Evolutionary conservation across 2,888 invertebrate genomes (phyloP).

Genomic region (Amphipoea oculea): DNA sequence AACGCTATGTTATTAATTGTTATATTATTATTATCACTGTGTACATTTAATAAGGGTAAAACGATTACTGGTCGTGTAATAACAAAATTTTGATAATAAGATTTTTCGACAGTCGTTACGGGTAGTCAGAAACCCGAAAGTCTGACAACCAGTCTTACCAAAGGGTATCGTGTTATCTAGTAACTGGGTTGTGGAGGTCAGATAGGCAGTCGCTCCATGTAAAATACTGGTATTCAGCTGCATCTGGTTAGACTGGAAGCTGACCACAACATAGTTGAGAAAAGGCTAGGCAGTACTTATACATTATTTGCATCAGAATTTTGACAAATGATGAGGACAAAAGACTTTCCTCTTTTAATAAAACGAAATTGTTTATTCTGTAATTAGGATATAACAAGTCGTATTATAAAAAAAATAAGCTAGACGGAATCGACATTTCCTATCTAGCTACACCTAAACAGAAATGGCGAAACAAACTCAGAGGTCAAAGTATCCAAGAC

Average conservation of each 20-base stretch:
- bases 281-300: not conserved
- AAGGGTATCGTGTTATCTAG: not conserved
- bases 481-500: not conserved
- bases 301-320: not conserved
- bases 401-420: not conserved
- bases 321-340: not conserved
- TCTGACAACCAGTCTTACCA: not conserved
- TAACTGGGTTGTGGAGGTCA: not conserved
- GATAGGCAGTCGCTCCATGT: not conserved
- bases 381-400: too few species aligned
- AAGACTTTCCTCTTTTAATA: too few species aligned
- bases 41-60: constrained; percentile 47
- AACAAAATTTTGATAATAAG: not conserved
- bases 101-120: not conserved
- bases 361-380: not conserved
- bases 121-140: not conserved
- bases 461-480: not conserved
- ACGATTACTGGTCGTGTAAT: constrained; percentile 23
- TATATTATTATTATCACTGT: constrained; percentile 44
- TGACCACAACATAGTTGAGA: not conserved
- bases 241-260: constrained; percentile 5
- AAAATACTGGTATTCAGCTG: not conserved
- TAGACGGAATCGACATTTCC: too few species aligned
- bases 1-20: constrained; percentile 50
- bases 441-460: too few species aligned